Percentiles rank a stretch among this genome's conserved stretches.
phyloP scores from a whole-genome alignment of 2,888 invertebrate species.

The Leptinotarsa tumamoca region DNA sequence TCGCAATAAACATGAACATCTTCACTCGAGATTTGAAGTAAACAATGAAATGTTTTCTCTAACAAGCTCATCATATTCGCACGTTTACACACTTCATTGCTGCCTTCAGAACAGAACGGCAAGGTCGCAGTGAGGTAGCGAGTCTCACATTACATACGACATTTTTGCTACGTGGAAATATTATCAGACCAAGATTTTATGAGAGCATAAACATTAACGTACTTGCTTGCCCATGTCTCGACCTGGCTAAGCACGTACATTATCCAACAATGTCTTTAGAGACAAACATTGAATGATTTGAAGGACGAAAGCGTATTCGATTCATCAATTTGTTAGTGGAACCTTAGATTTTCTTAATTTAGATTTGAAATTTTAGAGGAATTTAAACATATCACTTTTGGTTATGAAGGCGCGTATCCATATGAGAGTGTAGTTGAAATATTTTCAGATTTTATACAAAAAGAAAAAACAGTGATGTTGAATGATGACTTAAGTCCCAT shows the following conservation, averaged over 20 bases:
- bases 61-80: slow-evolving; percentile 25
- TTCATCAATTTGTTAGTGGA: neutral
- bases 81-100: slow-evolving; percentile 16
- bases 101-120: slow-evolving; percentile 32
- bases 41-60: slow-evolving; percentile 22
- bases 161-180: slow-evolving; percentile 25
- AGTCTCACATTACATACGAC: slow-evolving; percentile 24
- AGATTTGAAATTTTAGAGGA: too few species aligned
- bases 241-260: neutral
- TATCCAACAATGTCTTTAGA: neutral
- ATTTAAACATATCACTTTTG: too few species aligned
- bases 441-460: too few species aligned
- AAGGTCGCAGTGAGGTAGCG: slow-evolving; percentile 32
- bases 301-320: neutral
- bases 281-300: neutral
- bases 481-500: too few species aligned
- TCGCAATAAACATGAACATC: slow-evolving; percentile 1
- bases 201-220: slow-evolving; percentile 24
- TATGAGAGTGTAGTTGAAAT: too few species aligned
- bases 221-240: neutral
- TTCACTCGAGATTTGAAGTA: slow-evolving; percentile 4
- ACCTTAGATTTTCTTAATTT: too few species aligned
- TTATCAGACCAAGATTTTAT: slow-evolving; percentile 20
- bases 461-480: too few species aligned
- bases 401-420: too few species aligned